Evolutionary conservation across 2,113 vertebrate genomes (phyloP).

Genomic region (Nothoprocta perdicaria): DNA sequence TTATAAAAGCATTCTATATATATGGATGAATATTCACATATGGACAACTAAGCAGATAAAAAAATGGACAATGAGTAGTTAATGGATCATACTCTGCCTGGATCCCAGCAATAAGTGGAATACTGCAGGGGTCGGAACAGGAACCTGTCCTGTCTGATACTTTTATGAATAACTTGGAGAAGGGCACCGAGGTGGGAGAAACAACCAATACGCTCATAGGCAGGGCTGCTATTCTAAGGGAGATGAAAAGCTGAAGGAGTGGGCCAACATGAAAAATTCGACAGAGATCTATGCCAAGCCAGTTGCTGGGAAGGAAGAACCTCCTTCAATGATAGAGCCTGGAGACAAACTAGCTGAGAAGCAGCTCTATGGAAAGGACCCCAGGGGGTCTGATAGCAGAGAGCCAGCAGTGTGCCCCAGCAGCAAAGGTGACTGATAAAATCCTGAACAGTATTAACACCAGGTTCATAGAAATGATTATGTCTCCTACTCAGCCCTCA

Average conservation of each 20-base stretch:
- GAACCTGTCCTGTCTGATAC: neutral
- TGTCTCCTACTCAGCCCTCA: neutral
- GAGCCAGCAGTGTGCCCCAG: too few species aligned
- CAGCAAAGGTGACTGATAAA: too few species aligned
- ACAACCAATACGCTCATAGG: neutral
- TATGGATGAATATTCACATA: neutral
- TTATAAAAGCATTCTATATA: neutral
- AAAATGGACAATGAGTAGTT: neutral
- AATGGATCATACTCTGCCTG: neutral
- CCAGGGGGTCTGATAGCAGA: neutral
- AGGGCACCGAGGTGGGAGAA: fast-evolving
- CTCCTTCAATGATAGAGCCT: neutral
- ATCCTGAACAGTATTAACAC: too few species aligned
- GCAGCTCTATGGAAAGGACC: neutral
- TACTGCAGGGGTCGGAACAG: neutral
- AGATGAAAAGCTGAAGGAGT: neutral
- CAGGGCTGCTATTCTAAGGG: neutral
- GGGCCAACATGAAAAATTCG: neutral
- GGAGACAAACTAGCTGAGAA: neutral
- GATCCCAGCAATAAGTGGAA: neutral
- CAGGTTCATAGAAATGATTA: neutral
- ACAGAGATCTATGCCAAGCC: neutral
- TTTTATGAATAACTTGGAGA: neutral
- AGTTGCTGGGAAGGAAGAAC: neutral
- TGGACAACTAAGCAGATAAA: neutral